Conservation (phyloP, 2,888 invertebrate genomes). For the Chydorus sphaericus region DNA sequence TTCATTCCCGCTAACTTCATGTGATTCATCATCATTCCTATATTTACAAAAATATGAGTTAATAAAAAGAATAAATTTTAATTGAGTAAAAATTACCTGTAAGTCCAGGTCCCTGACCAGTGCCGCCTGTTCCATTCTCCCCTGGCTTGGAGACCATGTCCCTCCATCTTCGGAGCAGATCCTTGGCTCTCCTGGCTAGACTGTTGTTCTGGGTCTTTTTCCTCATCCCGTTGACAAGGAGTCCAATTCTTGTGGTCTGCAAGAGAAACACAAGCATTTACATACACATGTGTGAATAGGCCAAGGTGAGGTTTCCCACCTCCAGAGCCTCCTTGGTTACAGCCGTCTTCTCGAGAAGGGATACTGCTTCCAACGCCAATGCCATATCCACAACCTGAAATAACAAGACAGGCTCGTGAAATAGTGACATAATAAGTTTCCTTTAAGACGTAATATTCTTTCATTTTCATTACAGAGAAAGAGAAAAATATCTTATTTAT, state of each 20-base stretch:
- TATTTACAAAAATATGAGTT: background rate
- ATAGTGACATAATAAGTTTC: background rate
- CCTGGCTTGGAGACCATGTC: constrained; percentile 44
- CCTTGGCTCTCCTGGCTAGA: constrained; percentile 77
- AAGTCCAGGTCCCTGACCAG: constrained; percentile 20
- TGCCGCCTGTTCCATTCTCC: constrained; percentile 22
- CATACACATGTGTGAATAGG: background rate
- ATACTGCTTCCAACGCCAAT: constrained; percentile 81
- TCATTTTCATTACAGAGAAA: background rate
- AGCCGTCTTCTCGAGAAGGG: constrained; percentile 75
- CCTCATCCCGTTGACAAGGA: constrained; percentile 80
- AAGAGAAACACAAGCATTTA: constrained; percentile 22
- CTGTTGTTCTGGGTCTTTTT: constrained; percentile 68
- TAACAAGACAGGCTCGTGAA: constrained; percentile 12
- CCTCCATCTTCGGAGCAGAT: constrained; percentile 82
- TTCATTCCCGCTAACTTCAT: background rate
- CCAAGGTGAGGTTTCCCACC: constrained; percentile 39
- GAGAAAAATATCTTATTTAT: too few relatives aligned
- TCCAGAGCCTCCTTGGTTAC: constrained; percentile 81
- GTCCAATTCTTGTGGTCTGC: constrained; percentile 85
- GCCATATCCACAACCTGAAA: constrained; percentile 87
- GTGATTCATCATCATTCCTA: background rate
- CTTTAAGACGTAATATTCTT: background rate
- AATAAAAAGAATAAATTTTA: background rate
- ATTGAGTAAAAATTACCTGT: constrained; percentile 17